phyloP scores from a whole-genome alignment of 2,113 vertebrate species.

The Antechinus stuartii region DNA sequence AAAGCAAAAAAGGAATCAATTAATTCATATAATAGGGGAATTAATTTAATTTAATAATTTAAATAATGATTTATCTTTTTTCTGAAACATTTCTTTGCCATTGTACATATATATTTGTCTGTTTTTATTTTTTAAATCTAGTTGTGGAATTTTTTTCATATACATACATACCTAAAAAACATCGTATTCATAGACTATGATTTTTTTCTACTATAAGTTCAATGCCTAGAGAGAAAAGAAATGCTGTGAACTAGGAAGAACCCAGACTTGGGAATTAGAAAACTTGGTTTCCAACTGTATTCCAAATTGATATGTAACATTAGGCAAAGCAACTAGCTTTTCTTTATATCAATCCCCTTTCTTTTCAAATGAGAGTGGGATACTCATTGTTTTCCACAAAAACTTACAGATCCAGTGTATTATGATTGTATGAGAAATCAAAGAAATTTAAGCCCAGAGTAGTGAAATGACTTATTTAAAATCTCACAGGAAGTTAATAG shows the following conservation, averaged over 20 bases:
- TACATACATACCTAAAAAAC: neutral
- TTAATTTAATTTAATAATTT: neutral
- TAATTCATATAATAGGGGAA: neutral
- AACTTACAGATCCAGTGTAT: neutral
- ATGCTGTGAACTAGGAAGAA: neutral
- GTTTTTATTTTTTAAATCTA: neutral
- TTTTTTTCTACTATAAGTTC: neutral
- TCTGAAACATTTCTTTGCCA: neutral
- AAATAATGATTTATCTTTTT: neutral
- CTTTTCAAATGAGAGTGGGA: neutral
- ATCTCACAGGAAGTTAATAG: neutral
- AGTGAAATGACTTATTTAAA: neutral
- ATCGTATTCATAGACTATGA: neutral
- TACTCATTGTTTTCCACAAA: neutral
- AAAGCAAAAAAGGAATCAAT: neutral
- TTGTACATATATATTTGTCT: neutral
- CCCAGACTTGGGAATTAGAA: neutral
- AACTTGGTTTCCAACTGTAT: neutral
- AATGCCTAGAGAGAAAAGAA: neutral
- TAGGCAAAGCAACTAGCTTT: neutral
- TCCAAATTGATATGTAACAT: neutral
- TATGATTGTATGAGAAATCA: neutral
- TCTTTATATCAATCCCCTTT: neutral
- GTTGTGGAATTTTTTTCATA: neutral
- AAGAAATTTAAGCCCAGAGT: neutral